Conservation (phyloP, 2,888 invertebrate genomes). For the Tenthredo notha region DNA sequence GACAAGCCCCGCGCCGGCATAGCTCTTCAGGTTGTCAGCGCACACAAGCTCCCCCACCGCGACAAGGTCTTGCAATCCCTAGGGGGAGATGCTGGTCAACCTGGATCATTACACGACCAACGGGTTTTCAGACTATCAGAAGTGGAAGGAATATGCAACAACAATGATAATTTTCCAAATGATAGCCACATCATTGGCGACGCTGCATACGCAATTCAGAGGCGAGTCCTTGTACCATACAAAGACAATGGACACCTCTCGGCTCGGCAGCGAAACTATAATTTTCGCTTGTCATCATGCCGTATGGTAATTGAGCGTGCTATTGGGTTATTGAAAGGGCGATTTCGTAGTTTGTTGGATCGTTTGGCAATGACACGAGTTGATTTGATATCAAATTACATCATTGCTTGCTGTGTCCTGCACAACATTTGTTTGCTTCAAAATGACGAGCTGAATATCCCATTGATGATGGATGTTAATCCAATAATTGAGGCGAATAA, state of each 20-base stretch:
- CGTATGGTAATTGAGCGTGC: constrained; percentile 41
- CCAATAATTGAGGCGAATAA: constrained; percentile 55
- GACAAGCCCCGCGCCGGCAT: not conserved
- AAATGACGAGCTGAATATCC: constrained; percentile 48
- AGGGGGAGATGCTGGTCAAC: too few relatives aligned
- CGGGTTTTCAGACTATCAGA: too few relatives aligned
- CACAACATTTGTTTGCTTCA: constrained; percentile 24
- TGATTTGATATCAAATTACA: constrained; percentile 55
- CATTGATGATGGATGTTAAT: constrained; percentile 57
- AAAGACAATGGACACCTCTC: too few relatives aligned
- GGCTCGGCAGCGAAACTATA: too few relatives aligned
- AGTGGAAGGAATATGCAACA: too few relatives aligned
- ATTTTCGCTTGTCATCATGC: constrained; percentile 55
- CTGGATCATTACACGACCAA: too few relatives aligned
- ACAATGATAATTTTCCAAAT: too few relatives aligned
- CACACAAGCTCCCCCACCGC: too few relatives aligned
- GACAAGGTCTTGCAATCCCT: too few relatives aligned
- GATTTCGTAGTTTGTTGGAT: constrained; percentile 11
- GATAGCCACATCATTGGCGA: too few relatives aligned
- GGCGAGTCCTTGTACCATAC: too few relatives aligned
- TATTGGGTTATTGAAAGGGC: constrained; percentile 34
- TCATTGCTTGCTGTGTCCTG: constrained; percentile 29
- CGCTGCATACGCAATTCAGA: too few relatives aligned
- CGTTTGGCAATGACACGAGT: constrained; percentile 45
- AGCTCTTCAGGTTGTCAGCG: not conserved